A percentile compares a stretch with the other conserved stretches of the same genome.
Evolutionary conservation across 2,797 vertebrate genomes (phyloP).

Genomic region (Hyperoplus immaculatus): DNA sequence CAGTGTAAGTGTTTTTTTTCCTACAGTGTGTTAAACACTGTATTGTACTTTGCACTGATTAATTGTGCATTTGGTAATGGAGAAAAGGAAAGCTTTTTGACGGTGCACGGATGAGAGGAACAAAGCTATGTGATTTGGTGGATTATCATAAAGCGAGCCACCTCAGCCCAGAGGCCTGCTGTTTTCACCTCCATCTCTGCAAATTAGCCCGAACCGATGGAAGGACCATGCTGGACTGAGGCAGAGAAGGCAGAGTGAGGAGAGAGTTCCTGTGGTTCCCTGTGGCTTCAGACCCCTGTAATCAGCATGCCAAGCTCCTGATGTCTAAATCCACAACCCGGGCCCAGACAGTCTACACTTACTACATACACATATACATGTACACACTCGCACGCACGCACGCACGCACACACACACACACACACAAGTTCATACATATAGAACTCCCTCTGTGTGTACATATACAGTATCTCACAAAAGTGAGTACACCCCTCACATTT

Average conservation of each 20-base stretch:
- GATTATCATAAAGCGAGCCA: constrained; percentile 47
- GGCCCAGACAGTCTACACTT: constrained; percentile 64
- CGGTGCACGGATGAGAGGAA: constrained; percentile 50
- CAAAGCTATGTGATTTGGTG: constrained; percentile 45
- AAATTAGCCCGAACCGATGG: constrained; percentile 68
- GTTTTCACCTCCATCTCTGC: constrained; percentile 62
- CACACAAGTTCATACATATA: no score
- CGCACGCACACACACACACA: constrained; percentile 26
- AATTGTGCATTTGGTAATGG: constrained; percentile 36
- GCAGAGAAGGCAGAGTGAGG: constrained; percentile 44
- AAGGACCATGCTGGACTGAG: constrained; percentile 61
- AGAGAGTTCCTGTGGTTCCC: constrained; percentile 79
- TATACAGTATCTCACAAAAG: no score
- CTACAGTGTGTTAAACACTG: constrained; percentile 36
- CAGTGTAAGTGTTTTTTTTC: constrained; percentile 28
- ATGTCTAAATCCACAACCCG: constrained; percentile 80
- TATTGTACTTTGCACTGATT: constrained; percentile 26
- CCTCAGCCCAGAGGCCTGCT: constrained; percentile 47
- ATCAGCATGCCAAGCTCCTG: constrained; percentile 83
- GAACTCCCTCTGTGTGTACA: no score
- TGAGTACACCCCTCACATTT: no score
- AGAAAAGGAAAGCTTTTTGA: constrained; percentile 34
- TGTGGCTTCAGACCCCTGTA: constrained; percentile 77
- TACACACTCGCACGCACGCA: constrained; percentile 24
- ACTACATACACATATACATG: constrained; percentile 27